Evolutionary conservation across 2,797 vertebrate genomes (phyloP).

Genomic region (Gymnocypris eckloni): DNA sequence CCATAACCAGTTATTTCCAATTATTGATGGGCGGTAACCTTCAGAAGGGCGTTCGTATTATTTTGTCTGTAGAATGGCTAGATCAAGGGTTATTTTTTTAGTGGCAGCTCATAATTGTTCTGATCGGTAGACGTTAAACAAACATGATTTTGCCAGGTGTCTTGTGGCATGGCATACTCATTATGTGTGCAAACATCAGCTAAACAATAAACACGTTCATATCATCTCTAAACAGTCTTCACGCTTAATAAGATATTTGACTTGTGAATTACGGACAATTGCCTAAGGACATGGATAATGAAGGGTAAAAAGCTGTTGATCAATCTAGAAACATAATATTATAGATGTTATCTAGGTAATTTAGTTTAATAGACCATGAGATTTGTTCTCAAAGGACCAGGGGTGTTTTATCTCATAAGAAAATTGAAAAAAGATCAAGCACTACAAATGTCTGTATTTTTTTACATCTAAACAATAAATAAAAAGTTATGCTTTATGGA

Average conservation of each 20-base stretch:
- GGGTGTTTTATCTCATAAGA: not conserved
- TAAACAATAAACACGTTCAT: conserved; percentile 6
- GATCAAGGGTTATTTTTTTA: conserved; percentile 12
- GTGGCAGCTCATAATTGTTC: not conserved
- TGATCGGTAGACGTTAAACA: conserved; percentile 8
- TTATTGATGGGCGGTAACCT: conserved; percentile 46
- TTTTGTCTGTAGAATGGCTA: not conserved
- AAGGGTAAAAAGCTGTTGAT: not conserved
- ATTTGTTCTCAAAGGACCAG: conserved; percentile 8
- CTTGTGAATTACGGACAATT: conserved; percentile 2
- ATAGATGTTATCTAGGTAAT: conserved; percentile 26
- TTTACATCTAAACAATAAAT: not conserved
- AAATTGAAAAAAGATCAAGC: not conserved
- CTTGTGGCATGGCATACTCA: not conserved
- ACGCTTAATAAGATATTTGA: conserved; percentile 12
- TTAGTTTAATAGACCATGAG: conserved; percentile 20
- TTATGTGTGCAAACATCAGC: conserved; percentile 27
- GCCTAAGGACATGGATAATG: conserved; percentile 2
- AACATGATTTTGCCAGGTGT: conserved; percentile 18
- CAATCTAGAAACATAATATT: conserved; percentile 22
- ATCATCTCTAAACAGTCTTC: conserved; percentile 5
- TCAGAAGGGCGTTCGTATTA: conserved; percentile 39
- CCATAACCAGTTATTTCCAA: conserved; percentile 44
- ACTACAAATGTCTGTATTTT: not conserved
- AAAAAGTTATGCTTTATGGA: not conserved